phyloP scores from a whole-genome alignment of 2,888 invertebrate species.

The Chironomus tentans region DNA sequence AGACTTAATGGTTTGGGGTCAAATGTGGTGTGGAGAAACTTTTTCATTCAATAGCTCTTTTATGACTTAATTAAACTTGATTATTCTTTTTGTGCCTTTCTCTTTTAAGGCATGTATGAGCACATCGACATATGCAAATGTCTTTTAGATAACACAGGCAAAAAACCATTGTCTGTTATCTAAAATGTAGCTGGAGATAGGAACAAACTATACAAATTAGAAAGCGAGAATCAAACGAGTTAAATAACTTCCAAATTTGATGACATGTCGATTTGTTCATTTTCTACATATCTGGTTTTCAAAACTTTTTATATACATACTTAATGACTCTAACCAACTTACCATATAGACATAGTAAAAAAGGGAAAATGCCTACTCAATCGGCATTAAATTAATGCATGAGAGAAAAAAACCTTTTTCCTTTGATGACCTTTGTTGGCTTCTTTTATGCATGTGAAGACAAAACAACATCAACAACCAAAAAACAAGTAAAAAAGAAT shows the following conservation, averaged over 20 bases:
- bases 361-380: neutral
- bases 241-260: neutral
- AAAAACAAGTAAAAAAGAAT: neutral
- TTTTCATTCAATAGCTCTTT: neutral
- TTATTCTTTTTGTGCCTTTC: neutral
- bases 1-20: too few relatives aligned
- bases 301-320: neutral
- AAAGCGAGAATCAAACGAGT: too few relatives aligned
- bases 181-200: too few relatives aligned
- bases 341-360: neutral
- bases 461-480: neutral
- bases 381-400: neutral
- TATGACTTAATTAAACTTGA: constrained; percentile 20
- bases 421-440: neutral
- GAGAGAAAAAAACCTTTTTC: neutral
- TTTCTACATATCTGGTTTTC: too few relatives aligned
- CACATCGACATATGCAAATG: neutral
- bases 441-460: neutral
- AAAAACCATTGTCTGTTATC: too few relatives aligned
- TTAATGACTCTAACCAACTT: neutral
- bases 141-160: neutral
- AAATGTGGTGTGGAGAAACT: too few relatives aligned
- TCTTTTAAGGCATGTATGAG: neutral
- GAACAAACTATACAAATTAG: too few relatives aligned
- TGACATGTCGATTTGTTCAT: neutral